Base-by-base conservation (phyloP, 2,888 invertebrate species). In the Silvanus unidentatus region DNA sequence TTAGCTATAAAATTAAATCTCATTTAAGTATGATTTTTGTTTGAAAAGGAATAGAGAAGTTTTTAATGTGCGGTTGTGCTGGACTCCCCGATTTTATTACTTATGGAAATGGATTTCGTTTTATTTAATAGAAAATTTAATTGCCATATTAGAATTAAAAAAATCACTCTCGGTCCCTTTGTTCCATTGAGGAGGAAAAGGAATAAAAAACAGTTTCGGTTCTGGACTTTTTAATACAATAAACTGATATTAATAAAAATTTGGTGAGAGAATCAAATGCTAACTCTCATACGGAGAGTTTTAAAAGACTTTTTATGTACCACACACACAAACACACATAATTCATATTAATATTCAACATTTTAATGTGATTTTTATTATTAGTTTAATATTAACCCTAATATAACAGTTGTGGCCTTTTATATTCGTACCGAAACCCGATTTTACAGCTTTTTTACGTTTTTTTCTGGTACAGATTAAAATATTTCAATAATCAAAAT, bases 51-150 rank as follows among this genome's bases (percentile, higher is more conserved):
- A 22, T 22, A n/a, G n/a, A n/a, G n/a, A n/a, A n/a, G n/a, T n/a
- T n/a, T n/a, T n/a, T n/a, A n/a, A n/a, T n/a, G n/a, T n/a, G n/a
- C n/a, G n/a, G 22, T 5, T 22, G 22, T 22, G 22, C 22, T 22
- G n/a, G n/a, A n/a, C n/a, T 8, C 9, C 11, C 12, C 37, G 2
- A 12, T 37, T 37, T 37, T 37, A 15, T 37, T 11, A 15, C 16
- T 15, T 37, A 22, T 59, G 62, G 59, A 60, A 62, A 64, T 60
- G 53, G 44, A 59, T 62, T 63, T 58, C 3, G 8, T 22, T 62
- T 64, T 60, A 40, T 44, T 59, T 58, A 62, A 62, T 63, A 60
- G 62, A 62, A 62, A 60, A 58, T 58, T 60, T 62, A 63, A 64
- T 63, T 62, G 58, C 62, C 55, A 51, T 54, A 22, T 22, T 22